A percentile compares a stretch with the other conserved stretches of the same genome.
Evolutionary conservation across 2,888 invertebrate species (phyloP).

Genomic region (Melikaiella ostensackeni): DNA sequence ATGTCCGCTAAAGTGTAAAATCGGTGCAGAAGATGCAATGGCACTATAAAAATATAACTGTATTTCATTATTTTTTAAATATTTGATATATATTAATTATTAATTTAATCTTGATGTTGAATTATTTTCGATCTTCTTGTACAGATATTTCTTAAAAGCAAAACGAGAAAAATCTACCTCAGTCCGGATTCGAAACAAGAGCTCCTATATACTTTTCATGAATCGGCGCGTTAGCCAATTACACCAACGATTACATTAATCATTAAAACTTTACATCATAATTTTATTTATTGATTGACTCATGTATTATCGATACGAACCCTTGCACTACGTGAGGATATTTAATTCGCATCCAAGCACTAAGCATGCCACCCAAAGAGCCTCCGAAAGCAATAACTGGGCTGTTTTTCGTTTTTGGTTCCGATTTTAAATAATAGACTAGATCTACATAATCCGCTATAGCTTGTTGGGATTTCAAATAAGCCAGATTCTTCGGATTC

Average conservation of each 20-base stretch:
- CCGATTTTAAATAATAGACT: slow-evolving; percentile 82
- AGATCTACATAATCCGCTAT: slow-evolving; percentile 94
- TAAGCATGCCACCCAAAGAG: slow-evolving; percentile 98
- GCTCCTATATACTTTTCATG: too few relatives aligned
- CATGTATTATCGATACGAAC: slow-evolving; percentile 71
- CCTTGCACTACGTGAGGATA: slow-evolving; percentile 93
- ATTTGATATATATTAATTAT: neutral
- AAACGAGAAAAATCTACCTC: too few relatives aligned
- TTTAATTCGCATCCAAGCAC: slow-evolving; percentile 97
- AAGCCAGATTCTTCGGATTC: slow-evolving; percentile 84
- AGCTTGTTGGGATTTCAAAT: slow-evolving; percentile 93
- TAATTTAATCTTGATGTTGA: too few relatives aligned
- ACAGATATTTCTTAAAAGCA: too few relatives aligned
- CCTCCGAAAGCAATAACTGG: slow-evolving; percentile 92
- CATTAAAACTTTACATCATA: too few relatives aligned
- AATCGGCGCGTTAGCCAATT: too few relatives aligned
- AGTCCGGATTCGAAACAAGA: too few relatives aligned
- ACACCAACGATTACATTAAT: too few relatives aligned
- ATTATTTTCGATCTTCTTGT: too few relatives aligned
- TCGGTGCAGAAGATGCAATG: slow-evolving; percentile 94
- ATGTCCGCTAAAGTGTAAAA: slow-evolving; percentile 90
- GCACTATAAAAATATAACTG: slow-evolving; percentile 80
- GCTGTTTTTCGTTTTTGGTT: slow-evolving; percentile 76
- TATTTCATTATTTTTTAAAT: neutral
- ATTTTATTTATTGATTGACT: too few relatives aligned